Evolutionary conservation across 2,797 vertebrate genomes (phyloP), one percentile per base, ranked within the genome.

Genomic region (Manis crassicaudata): DNA sequence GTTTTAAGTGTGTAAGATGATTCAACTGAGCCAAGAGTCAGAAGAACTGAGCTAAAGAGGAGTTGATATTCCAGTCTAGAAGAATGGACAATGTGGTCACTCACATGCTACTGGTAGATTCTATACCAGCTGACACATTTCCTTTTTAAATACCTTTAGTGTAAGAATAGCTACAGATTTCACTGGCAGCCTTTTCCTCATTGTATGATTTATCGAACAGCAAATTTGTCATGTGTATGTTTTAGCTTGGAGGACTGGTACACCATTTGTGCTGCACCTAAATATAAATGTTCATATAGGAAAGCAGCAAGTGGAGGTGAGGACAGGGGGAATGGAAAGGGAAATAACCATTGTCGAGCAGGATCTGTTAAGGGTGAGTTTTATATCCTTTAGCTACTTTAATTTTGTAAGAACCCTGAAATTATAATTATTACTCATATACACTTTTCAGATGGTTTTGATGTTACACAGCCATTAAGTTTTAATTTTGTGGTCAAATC

Each of bases 1-100:
- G n/a, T 83, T 58, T 90, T 75, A 81, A 40, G 46, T 73, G 10
- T 87, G 6, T 60, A 87, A 90, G 16, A 94, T 88, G 56, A 94
- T 58, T 88, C 88, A 90, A 84, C 7, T 77, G 76, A 93, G 7
- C 62, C 43, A 60, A 70, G 10, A 91, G 18, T 62, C 32, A 3
- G 25, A 89, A 76, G 18, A 72, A 79, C 9, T 84, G 35, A 75
- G 29, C 1, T 65, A 91, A 52, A 58, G 62, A 88, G 23, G 3
- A 56, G 7, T 8, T 73, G 21, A 75, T 32, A 86, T 83, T 88
- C n/a, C 43, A 60, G 14, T 56, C 67, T 86, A 72, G 12, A 93
- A 67, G 8, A 92, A 92, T 83, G 17, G 91, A 62, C 13, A 81
- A 91, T 76, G n/a, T 14, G 12, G 20, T 83, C 43, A 65, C 9